Conservation (phyloP, 2,888 invertebrate species). For the Dolichopus griseipennis region DNA sequence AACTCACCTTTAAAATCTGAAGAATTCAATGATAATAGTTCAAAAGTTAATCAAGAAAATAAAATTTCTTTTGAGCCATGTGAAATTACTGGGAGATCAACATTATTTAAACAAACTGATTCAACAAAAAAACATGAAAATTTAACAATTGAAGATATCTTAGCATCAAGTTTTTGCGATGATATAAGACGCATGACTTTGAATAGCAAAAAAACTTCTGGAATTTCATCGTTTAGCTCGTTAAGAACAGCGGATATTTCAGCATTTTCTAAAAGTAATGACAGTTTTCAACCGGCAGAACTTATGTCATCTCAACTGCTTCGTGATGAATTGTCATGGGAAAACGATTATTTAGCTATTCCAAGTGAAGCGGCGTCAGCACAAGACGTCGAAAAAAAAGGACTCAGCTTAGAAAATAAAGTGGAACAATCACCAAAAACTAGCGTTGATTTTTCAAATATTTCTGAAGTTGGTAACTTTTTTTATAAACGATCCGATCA, state of each 20-base stretch:
- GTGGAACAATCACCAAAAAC: neutral
- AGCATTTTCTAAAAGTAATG: constrained; percentile 22
- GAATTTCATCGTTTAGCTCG: constrained; percentile 20
- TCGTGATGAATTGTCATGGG: constrained; percentile 38
- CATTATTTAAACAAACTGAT: constrained; percentile 25
- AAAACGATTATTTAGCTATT: constrained; percentile 36
- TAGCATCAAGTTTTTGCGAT: constrained; percentile 36
- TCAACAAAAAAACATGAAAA: constrained; percentile 21
- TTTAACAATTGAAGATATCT: constrained; percentile 37
- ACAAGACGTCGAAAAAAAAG: constrained; percentile 20
- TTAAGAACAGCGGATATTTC: constrained; percentile 37
- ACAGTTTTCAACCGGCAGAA: constrained; percentile 36
- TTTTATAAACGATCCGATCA: constrained; percentile 37
- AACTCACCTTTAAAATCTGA: constrained; percentile 27
- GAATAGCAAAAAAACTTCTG: neutral
- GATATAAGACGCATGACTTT: constrained; percentile 28
- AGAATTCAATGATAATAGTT: constrained; percentile 15
- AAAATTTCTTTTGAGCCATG: constrained; percentile 38
- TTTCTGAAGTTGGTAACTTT: constrained; percentile 36
- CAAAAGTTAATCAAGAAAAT: constrained; percentile 22
- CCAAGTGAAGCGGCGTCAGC: constrained; percentile 33
- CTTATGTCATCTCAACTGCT: constrained; percentile 36
- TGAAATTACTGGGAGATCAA: constrained; percentile 41
- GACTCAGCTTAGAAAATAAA: neutral
- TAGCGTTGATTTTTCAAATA: constrained; percentile 30